Percentiles rank a stretch among this genome's conserved stretches.
These are phyloP conservation scores for Passer montanus DNA, from an alignment of 2,113 vertebrate species.

Conservation along the genomic window DNA sequence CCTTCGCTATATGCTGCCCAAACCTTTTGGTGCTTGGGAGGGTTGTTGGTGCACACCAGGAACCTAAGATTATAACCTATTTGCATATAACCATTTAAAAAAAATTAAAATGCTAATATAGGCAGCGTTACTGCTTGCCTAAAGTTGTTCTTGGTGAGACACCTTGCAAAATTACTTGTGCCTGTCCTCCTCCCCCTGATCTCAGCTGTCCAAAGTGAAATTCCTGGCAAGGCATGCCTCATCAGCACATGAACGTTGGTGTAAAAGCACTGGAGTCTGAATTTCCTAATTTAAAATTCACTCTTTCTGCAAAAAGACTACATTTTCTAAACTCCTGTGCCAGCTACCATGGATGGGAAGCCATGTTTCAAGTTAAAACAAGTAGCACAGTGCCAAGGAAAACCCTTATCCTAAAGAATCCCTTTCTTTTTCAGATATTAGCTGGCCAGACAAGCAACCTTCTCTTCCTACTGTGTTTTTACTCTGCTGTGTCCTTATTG, in stretches of 20 bases:
- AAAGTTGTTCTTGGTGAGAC: not conserved
- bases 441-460: not conserved
- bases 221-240: not conserved
- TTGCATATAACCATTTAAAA: not conserved
- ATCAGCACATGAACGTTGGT: rapidly evolving
- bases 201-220: not conserved
- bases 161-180: not conserved
- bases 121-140: not conserved
- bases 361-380: not conserved
- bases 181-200: not conserved
- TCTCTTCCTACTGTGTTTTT: not conserved
- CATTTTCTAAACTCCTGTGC: not conserved
- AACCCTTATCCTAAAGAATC: not conserved
- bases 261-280: not conserved
- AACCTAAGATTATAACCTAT: not conserved
- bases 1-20: not conserved
- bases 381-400: not conserved
- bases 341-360: not conserved
- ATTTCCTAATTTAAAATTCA: not conserved
- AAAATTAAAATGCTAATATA: not conserved
- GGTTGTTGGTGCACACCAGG: not conserved
- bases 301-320: not conserved
- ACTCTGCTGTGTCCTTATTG: not conserved
- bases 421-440: not conserved
- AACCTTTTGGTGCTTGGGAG: not conserved